Conservation (phyloP, 2,113 vertebrate species). For the Ammodytes dubius region DNA sequence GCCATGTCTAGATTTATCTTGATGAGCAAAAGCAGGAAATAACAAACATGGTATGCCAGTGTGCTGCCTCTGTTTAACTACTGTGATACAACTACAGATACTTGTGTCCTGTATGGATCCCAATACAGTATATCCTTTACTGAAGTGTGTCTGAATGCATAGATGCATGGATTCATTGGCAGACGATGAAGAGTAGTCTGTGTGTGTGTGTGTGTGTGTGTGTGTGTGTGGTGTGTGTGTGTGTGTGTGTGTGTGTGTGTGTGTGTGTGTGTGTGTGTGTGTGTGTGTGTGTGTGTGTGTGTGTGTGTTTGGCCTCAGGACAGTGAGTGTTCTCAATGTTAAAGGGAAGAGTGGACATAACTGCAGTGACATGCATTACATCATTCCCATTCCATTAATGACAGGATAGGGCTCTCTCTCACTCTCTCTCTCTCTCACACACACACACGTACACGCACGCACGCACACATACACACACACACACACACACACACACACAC, state of each 20-base stretch:
- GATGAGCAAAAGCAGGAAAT: too few relatives aligned
- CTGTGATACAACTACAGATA: too few relatives aligned
- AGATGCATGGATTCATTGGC: constrained; percentile 40
- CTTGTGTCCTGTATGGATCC: too few relatives aligned
- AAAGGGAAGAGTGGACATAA: neutral
- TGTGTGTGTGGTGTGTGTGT: constrained; percentile 32
- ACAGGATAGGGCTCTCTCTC: neutral
- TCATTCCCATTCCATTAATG: neutral
- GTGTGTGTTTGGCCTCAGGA: neutral
- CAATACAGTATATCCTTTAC: neutral
- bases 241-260: constrained; percentile 1
- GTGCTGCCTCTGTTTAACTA: too few relatives aligned
- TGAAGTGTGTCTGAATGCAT: constrained; percentile 34
- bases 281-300: neutral
- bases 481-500: constrained; percentile 4
- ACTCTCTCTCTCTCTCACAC: too few relatives aligned
- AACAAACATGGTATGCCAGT: too few relatives aligned
- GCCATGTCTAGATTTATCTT: too few relatives aligned
- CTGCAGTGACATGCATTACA: neutral
- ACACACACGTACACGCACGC: too few relatives aligned
- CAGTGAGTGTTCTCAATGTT: neutral
- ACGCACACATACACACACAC: constrained; percentile 2
- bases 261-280: neutral
- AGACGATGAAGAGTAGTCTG: constrained; percentile 40
- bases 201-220: constrained; percentile 13